Evolutionary conservation across 2,888 invertebrate species (phyloP).

Genomic region (Dynastes tityus): DNA sequence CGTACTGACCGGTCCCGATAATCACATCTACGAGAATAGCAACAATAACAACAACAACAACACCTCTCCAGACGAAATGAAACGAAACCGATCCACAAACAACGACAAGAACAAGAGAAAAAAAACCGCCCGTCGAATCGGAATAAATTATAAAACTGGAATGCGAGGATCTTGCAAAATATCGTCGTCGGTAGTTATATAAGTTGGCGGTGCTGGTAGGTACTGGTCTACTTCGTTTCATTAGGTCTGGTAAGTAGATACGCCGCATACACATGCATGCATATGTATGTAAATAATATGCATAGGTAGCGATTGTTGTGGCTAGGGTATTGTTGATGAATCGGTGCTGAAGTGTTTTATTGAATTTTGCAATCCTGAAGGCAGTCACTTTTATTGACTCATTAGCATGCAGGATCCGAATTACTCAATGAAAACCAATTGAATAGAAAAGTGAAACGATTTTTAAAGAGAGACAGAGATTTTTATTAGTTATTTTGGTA

Average conservation of each 20-base stretch:
- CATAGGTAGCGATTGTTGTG: not conserved
- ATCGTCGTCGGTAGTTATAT: constrained; percentile 37
- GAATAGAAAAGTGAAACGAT: no score
- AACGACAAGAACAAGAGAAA: constrained; percentile 35
- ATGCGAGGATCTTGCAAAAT: constrained; percentile 49
- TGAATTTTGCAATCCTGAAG: not conserved
- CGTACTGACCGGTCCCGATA: constrained; percentile 4
- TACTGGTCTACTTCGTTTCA: constrained; percentile 22
- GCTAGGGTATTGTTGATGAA: not conserved
- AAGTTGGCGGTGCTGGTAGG: constrained; percentile 28
- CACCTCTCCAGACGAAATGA: constrained; percentile 35
- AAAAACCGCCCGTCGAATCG: constrained; percentile 36
- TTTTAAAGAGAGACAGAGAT: no score
- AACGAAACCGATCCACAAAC: constrained; percentile 36
- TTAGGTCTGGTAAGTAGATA: not conserved
- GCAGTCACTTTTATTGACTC: no score
- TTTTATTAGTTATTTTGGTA: no score
- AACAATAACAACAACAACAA: constrained; percentile 27
- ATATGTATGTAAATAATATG: constrained; percentile 23
- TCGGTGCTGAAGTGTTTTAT: not conserved
- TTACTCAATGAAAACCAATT: no score
- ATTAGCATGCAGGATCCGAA: no score
- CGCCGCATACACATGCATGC: not conserved
- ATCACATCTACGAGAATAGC: constrained; percentile 5
- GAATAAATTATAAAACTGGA: constrained; percentile 52